phyloP scores from a whole-genome alignment of 1,140 invertebrate species.

The Anastatus disparis region DNA sequence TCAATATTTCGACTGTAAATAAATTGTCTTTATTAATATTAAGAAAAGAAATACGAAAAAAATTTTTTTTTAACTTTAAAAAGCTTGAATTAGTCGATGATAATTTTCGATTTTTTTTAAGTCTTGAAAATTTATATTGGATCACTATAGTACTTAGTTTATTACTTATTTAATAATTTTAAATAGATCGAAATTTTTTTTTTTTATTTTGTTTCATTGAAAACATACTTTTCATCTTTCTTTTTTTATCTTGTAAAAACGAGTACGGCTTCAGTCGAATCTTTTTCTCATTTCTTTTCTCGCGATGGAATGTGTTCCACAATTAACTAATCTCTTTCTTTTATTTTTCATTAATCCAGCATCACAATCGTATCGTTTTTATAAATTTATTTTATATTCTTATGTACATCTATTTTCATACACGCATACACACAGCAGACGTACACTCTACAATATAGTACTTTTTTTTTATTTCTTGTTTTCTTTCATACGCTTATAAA shows the following conservation, averaged over 20 bases:
- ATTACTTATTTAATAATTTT: slow-evolving; percentile 34
- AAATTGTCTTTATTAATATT: neutral
- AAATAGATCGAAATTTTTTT: slow-evolving; percentile 24
- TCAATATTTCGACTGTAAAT: slow-evolving; percentile 36
- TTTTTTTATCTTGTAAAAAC: slow-evolving; percentile 5
- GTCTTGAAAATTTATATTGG: slow-evolving; percentile 15
- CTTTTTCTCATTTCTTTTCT: slow-evolving; percentile 21
- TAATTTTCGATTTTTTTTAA: neutral
- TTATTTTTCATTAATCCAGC: slow-evolving; percentile 35
- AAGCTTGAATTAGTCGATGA: slow-evolving; percentile 3
- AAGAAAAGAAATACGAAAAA: neutral
- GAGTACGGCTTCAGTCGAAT: slow-evolving; percentile 4
- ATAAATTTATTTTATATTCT: slow-evolving; percentile 57
- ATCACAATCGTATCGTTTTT: slow-evolving; percentile 46
- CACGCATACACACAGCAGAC: slow-evolving; percentile 17
- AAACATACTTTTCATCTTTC: slow-evolving; percentile 8
- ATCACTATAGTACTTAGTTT: slow-evolving; percentile 32
- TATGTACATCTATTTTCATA: slow-evolving; percentile 51
- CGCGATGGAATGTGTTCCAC: slow-evolving; percentile 44
- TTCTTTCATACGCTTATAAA: slow-evolving; percentile 37
- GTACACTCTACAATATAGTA: slow-evolving; percentile 28
- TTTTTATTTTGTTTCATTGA: neutral
- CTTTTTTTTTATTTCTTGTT: no score
- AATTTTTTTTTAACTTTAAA: slow-evolving; percentile 6
- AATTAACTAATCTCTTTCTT: slow-evolving; percentile 20